These are phyloP conservation scores for Chionis minor DNA, from an alignment of 2,113 vertebrate genomes.

Conservation along the genomic window DNA sequence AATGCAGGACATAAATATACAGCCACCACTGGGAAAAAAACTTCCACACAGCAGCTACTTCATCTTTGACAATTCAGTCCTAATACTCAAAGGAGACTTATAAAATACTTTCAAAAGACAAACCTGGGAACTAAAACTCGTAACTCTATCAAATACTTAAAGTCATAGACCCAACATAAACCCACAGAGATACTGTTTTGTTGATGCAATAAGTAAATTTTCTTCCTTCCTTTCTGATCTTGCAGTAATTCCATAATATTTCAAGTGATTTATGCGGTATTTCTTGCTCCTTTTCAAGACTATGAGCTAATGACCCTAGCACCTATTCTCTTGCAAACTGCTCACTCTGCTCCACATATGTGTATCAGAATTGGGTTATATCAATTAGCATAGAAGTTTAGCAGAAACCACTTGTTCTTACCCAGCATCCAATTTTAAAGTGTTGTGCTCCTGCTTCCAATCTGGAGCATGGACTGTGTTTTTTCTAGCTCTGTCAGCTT, in stretches of 20 bases:
- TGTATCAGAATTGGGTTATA: neutral
- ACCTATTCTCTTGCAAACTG: neutral
- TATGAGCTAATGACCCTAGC: neutral
- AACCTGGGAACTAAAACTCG: neutral
- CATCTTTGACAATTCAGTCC: neutral
- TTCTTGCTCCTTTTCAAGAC: neutral
- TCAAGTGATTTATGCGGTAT: neutral
- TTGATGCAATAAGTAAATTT: neutral
- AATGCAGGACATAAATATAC: neutral
- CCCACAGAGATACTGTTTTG: neutral
- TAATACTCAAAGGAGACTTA: neutral
- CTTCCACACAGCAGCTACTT: neutral
- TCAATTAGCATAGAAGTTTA: neutral
- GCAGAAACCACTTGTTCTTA: neutral
- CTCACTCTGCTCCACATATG: neutral
- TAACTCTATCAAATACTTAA: neutral
- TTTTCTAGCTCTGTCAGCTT: neutral
- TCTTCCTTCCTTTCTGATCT: neutral
- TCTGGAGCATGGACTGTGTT: neutral
- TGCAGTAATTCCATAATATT: neutral
- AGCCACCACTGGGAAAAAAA: neutral
- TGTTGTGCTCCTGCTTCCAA: neutral
- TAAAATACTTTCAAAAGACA: conserved; percentile 6
- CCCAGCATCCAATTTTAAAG: neutral
- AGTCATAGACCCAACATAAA: neutral